phyloP scores from a whole-genome alignment of 2,113 vertebrate species.

The Cyrtonyx montezumae region DNA sequence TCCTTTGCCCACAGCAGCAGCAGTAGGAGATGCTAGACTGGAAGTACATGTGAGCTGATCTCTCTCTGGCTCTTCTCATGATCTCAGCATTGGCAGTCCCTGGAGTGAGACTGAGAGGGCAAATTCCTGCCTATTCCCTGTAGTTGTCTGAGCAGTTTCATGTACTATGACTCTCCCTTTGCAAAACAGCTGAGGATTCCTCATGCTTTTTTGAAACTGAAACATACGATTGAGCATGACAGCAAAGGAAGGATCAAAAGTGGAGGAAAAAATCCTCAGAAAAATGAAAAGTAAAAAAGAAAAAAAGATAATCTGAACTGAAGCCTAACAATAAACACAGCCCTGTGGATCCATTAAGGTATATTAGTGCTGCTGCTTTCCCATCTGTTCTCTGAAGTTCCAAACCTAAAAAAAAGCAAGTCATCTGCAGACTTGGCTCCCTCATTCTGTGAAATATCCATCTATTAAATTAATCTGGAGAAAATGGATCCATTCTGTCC shows the following conservation, averaged over 20 bases:
- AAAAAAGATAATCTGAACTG: not conserved
- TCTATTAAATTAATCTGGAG: conserved; percentile 41
- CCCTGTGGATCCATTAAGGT: conserved; percentile 39
- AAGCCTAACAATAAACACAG: not conserved
- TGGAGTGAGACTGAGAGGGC: not conserved
- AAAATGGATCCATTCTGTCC: conserved; percentile 30
- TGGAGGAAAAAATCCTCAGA: rapidly evolving
- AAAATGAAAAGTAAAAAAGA: not conserved
- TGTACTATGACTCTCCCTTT: not conserved
- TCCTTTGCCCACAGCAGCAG: not conserved
- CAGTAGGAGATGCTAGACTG: not conserved
- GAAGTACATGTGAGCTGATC: not conserved
- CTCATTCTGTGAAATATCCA: conserved; percentile 25
- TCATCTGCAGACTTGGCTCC: conserved; percentile 41
- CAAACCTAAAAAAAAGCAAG: conserved; percentile 22
- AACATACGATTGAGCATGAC: not conserved
- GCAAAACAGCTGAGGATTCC: not conserved
- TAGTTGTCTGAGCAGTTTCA: not conserved
- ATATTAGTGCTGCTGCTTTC: conserved; percentile 15
- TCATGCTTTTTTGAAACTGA: not conserved
- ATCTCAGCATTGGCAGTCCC: not conserved
- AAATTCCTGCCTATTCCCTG: not conserved
- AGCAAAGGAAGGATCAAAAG: not conserved
- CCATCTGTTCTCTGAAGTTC: conserved; percentile 44
- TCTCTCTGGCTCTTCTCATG: rapidly evolving